Conservation (phyloP, 35 echinoderm and acorn worm genomes). For the Anneissia japonica region DNA sequence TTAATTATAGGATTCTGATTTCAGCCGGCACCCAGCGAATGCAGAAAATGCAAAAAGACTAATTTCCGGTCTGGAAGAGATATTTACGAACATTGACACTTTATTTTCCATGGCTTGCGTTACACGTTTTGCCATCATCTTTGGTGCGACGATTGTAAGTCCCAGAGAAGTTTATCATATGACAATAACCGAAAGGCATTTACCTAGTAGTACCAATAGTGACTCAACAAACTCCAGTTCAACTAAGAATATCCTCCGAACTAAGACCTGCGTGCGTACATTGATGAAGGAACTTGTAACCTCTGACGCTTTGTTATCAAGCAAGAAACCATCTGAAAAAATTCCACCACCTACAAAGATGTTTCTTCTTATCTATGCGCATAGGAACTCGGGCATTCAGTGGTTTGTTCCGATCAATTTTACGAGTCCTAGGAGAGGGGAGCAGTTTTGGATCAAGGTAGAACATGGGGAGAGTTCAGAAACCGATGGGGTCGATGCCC, state of each 20-base stretch:
- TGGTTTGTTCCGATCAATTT: slow-evolving; percentile 58
- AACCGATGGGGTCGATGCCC: not conserved
- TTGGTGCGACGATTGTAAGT: slow-evolving; percentile 58
- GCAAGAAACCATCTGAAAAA: not conserved
- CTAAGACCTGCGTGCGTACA: slow-evolving; percentile 34
- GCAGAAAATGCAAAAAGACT: slow-evolving; percentile 26
- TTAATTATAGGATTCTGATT: not conserved
- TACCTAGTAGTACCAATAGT: no score
- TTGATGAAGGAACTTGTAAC: slow-evolving; percentile 49
- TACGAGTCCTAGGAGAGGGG: slow-evolving; percentile 44
- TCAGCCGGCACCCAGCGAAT: not conserved
- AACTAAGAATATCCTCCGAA: not conserved
- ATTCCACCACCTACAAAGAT: slow-evolving; percentile 35
- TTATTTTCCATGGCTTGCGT: slow-evolving; percentile 30
- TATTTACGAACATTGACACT: slow-evolving; percentile 32
- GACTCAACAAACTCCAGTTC: not conserved
- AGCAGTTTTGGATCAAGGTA: slow-evolving; percentile 49
- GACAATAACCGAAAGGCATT: slow-evolving; percentile 26
- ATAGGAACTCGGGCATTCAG: slow-evolving; percentile 28
- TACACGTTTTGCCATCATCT: slow-evolving; percentile 24
- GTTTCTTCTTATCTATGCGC: slow-evolving; percentile 40
- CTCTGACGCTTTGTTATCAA: slow-evolving; percentile 25
- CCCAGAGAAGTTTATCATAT: slow-evolving; percentile 60
- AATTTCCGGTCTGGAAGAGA: slow-evolving; percentile 34
- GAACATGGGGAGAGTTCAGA: not conserved